These are phyloP conservation scores for Tipula confusa DNA, from an alignment of 2,888 invertebrate species.

Conservation along the genomic window DNA sequence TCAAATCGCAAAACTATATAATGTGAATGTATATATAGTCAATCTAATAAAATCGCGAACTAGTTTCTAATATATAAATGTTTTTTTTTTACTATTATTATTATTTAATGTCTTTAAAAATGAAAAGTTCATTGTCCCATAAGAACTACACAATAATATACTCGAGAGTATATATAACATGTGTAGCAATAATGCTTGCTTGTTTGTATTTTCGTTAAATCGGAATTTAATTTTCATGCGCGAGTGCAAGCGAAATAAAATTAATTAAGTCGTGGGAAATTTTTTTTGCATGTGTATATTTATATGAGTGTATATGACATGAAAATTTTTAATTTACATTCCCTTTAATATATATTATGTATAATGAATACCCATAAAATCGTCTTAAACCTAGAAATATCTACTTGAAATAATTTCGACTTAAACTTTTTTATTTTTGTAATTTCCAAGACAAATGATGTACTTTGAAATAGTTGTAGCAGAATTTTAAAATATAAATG, in stretches of 20 bases:
- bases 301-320: neutral
- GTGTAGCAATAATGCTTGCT: neutral
- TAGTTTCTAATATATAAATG: neutral
- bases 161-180: neutral
- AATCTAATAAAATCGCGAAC: constrained; percentile 25
- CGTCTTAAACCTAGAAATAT: neutral
- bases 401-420: neutral
- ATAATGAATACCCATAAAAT: neutral
- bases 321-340: neutral
- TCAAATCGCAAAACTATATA: neutral
- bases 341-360: neutral
- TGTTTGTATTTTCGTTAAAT: neutral
- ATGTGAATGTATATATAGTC: neutral
- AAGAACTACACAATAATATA: neutral
- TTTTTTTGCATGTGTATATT: neutral
- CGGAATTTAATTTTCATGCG: neutral
- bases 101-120: constrained; percentile 1
- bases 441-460: neutral
- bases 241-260: neutral
- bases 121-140: neutral
- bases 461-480: neutral
- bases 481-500: neutral
- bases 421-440: neutral
- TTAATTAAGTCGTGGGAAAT: neutral
- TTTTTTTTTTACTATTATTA: neutral